Conservation (phyloP, 1,140 invertebrate species). For the Orussus abietinus region DNA sequence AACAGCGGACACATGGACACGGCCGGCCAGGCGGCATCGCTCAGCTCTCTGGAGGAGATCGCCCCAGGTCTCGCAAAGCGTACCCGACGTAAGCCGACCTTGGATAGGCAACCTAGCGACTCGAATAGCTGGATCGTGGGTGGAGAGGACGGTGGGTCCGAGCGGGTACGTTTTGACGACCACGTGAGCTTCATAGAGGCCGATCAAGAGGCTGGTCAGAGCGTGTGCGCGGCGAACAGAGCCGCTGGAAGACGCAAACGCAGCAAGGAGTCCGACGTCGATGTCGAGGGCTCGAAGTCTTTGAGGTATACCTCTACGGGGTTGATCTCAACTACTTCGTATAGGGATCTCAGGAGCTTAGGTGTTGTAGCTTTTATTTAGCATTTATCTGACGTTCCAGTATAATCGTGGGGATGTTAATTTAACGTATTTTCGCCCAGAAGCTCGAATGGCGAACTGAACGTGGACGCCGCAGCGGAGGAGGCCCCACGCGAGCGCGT, state of each 20-base stretch:
- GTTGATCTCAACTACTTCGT: background rate
- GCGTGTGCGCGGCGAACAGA: slow-evolving; percentile 17
- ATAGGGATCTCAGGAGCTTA: slow-evolving; percentile 18
- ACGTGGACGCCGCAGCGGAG: slow-evolving; percentile 25
- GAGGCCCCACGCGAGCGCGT: slow-evolving; percentile 32
- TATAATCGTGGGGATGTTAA: too few relatives aligned
- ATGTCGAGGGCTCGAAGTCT: slow-evolving; percentile 27
- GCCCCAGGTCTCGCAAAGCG: slow-evolving; percentile 46
- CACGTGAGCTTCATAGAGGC: slow-evolving; percentile 54
- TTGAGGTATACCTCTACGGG: slow-evolving; percentile 20
- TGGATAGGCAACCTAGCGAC: slow-evolving; percentile 45
- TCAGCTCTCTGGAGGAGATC: slow-evolving; percentile 56
- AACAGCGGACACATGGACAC: slow-evolving; percentile 41
- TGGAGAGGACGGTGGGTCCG: slow-evolving; percentile 59
- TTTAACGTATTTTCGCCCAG: slow-evolving; percentile 17
- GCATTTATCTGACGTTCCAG: slow-evolving; percentile 3
- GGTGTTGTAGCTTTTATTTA: slow-evolving; percentile 1
- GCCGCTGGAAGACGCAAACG: slow-evolving; percentile 34
- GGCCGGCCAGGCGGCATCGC: slow-evolving; percentile 47
- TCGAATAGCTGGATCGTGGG: slow-evolving; percentile 45
- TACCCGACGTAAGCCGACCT: slow-evolving; percentile 38
- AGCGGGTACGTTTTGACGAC: slow-evolving; percentile 58
- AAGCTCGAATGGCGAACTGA: slow-evolving; percentile 29
- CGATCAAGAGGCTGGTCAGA: slow-evolving; percentile 32
- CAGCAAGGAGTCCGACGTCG: slow-evolving; percentile 41